A percentile compares a stretch with the other conserved stretches of the same genome.
phyloP scores from a whole-genome alignment of 2,797 vertebrate genomes.

The Acanthurus tractus region DNA sequence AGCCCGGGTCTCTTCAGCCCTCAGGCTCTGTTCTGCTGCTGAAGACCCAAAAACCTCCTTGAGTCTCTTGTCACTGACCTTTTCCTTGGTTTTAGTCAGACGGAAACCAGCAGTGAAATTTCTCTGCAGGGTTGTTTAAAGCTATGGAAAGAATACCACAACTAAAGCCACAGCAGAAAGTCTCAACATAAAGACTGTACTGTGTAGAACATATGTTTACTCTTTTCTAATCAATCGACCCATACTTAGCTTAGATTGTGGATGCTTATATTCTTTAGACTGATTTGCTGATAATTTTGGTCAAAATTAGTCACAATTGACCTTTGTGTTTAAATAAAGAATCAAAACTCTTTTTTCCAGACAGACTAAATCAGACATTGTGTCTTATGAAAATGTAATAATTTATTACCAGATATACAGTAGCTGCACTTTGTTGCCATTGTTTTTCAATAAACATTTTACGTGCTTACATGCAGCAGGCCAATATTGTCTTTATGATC shows the following conservation, averaged over 20 bases:
- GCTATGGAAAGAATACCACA: not conserved
- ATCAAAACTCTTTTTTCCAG: no score
- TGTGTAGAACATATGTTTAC: not conserved
- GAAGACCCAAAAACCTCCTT: not conserved
- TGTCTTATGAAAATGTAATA: no score
- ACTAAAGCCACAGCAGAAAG: not conserved
- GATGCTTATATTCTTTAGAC: not conserved
- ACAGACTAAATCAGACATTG: no score
- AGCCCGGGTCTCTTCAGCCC: constrained; percentile 10
- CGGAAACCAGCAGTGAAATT: not conserved
- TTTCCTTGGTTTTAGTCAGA: constrained; percentile 9
- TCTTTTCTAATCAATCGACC: no score
- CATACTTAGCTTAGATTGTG: not conserved
- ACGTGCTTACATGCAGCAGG: not conserved
- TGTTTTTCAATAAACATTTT: not conserved
- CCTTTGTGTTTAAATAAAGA: no score
- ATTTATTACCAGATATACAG: not conserved
- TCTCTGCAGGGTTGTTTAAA: constrained; percentile 12
- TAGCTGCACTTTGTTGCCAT: not conserved
- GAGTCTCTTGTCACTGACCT: constrained; percentile 22
- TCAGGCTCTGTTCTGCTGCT: constrained; percentile 25
- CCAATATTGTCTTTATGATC: not conserved
- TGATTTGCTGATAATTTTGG: no score
- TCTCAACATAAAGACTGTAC: no score
- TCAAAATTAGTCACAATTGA: no score